phyloP scores from a whole-genome alignment of 2,113 vertebrate species.

The Bujurquina vittata region DNA sequence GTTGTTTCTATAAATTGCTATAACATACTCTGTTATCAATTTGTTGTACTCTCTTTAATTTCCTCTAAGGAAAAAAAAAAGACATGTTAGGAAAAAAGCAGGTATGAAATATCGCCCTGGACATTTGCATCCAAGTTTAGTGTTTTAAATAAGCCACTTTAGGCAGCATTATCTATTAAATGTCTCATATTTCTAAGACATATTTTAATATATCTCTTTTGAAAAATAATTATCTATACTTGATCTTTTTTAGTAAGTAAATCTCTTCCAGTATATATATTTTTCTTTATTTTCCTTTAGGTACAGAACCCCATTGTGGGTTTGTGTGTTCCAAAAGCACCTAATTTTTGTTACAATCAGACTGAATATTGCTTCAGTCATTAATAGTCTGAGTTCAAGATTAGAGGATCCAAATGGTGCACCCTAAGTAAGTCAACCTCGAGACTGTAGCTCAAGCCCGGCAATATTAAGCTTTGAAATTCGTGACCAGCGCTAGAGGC shows the following conservation, averaged over 20 bases:
- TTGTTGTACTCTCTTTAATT: constrained; percentile 60
- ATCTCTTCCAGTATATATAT: constrained; percentile 74
- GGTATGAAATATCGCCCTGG: constrained; percentile 76
- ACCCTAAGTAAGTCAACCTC: constrained; percentile 55
- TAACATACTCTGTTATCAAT: constrained; percentile 68
- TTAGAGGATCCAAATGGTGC: constrained; percentile 67
- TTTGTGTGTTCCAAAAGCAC: constrained; percentile 73
- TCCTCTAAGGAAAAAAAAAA: constrained; percentile 74
- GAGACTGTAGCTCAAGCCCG: constrained; percentile 46
- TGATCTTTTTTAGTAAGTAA: constrained; percentile 77
- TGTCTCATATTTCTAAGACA: constrained; percentile 70
- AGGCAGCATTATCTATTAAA: constrained; percentile 77
- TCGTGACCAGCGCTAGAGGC: constrained; percentile 47
- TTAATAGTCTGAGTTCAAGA: constrained; percentile 71
- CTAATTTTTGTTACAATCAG: constrained; percentile 76
- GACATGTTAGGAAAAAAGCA: constrained; percentile 70
- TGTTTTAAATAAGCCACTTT: constrained; percentile 80
- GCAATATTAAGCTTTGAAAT: constrained; percentile 60
- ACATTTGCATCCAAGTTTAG: constrained; percentile 76
- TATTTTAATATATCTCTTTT: constrained; percentile 79
- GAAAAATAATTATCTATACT: constrained; percentile 84
- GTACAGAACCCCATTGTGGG: constrained; percentile 74
- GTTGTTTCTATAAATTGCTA: constrained; percentile 66
- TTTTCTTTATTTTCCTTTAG: constrained; percentile 56
- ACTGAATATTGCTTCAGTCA: constrained; percentile 70